Evolutionary conservation across 1,140 invertebrate species (phyloP).

Genomic region (Chymomyza costata): DNA sequence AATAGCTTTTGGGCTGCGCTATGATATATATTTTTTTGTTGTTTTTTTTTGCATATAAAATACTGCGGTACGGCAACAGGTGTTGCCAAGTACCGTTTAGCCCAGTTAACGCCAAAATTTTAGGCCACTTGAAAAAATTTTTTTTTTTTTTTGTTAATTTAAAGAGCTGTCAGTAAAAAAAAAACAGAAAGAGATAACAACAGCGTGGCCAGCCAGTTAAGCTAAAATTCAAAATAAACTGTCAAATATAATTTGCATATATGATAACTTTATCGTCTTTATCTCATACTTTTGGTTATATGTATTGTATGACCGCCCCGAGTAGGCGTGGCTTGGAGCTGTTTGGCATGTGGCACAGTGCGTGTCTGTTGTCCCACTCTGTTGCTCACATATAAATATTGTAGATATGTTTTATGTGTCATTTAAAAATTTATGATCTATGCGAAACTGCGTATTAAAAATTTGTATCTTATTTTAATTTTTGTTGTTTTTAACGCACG

Average conservation of each 20-base stretch:
- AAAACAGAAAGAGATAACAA: neutral
- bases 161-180: neutral
- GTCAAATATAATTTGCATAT: conserved; percentile 61
- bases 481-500: too few relatives aligned
- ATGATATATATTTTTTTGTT: neutral
- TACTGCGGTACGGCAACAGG: neutral
- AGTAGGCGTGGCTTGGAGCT: conserved; percentile 37
- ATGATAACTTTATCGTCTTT: conserved; percentile 63
- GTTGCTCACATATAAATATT: too few relatives aligned
- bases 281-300: conserved; percentile 45
- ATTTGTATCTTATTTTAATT: too few relatives aligned
- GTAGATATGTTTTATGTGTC: conserved; percentile 50
- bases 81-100: conserved; percentile 19
- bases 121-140: conserved; percentile 22
- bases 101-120: conserved; percentile 36
- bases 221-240: conserved; percentile 35
- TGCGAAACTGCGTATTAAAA: too few relatives aligned
- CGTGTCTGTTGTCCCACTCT: conserved; percentile 40
- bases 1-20: too few relatives aligned
- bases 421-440: conserved; percentile 17
- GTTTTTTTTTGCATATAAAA: conserved; percentile 22
- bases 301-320: conserved; percentile 11
- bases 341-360: neutral
- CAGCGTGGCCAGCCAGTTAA: conserved; percentile 5
- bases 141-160: neutral